These are phyloP conservation scores for Antedon mediterranea DNA, from an alignment of 53 echinoderm and acorn worm genomes.

Conservation along the genomic window DNA sequence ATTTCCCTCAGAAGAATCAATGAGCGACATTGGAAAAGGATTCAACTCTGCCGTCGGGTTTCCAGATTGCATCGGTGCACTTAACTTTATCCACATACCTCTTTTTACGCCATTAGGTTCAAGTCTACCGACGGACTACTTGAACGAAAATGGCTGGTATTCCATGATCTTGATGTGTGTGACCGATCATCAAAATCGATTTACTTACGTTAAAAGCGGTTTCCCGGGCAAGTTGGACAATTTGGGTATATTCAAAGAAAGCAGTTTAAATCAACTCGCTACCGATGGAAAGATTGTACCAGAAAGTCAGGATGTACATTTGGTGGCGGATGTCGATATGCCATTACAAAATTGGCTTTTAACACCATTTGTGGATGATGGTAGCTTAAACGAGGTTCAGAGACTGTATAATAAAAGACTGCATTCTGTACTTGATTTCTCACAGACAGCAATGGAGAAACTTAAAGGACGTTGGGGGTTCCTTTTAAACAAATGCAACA, in stretches of 20 bases:
- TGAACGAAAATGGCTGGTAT: not conserved
- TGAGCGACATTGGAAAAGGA: not conserved
- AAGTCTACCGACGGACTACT: not conserved
- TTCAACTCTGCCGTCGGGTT: not conserved
- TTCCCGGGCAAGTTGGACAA: not conserved
- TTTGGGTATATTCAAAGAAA: not conserved
- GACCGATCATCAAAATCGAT: not conserved
- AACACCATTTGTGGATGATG: not conserved
- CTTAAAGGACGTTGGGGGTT: not conserved
- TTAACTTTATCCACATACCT: not conserved
- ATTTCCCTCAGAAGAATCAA: not conserved
- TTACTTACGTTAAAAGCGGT: not conserved
- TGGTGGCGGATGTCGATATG: not conserved
- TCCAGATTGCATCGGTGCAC: not conserved
- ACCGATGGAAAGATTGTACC: not conserved
- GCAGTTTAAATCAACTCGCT: not conserved
- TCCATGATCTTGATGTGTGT: not conserved
- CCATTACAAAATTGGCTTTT: not conserved
- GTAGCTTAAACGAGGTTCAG: not conserved
- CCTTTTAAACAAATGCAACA: not conserved
- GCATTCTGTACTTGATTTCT: not conserved
- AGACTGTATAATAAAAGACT: not conserved
- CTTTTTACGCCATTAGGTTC: not conserved
- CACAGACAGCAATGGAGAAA: not conserved
- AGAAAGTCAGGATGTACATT: not conserved